Percentiles rank a stretch among this genome's conserved stretches.
Evolutionary conservation across 2,113 vertebrate genomes (phyloP).

Genomic region (Bujurquina vittata): DNA sequence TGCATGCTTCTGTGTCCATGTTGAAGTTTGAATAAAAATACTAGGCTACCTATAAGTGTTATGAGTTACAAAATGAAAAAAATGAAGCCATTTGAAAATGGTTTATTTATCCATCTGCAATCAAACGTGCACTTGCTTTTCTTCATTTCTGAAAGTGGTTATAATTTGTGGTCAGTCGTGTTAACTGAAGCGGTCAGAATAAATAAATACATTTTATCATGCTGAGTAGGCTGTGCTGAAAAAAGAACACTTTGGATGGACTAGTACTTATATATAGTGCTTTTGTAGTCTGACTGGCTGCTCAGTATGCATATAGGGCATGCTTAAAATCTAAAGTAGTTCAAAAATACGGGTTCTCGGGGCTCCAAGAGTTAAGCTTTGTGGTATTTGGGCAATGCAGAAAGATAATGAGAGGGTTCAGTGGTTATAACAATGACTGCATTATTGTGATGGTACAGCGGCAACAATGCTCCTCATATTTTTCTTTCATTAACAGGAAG

Average conservation of each 20-base stretch:
- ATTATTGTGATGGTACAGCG: not conserved
- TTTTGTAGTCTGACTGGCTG: not conserved
- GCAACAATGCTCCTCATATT: constrained; percentile 24
- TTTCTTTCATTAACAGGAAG: constrained; percentile 66
- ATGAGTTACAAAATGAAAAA: not conserved
- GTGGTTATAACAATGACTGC: not conserved
- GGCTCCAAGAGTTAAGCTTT: not conserved
- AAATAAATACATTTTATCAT: not conserved
- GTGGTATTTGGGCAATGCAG: constrained; percentile 21
- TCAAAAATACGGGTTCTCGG: not conserved
- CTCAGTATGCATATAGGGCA: not conserved
- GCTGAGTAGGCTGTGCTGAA: not conserved
- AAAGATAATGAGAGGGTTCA: not conserved
- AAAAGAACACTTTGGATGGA: not conserved
- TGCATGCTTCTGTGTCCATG: not conserved
- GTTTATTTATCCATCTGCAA: not conserved
- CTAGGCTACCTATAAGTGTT: not conserved
- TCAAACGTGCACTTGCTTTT: not conserved
- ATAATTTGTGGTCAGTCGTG: not conserved
- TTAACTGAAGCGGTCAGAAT: not conserved
- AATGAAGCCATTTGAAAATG: not conserved
- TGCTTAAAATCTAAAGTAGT: not conserved
- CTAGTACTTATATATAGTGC: not conserved
- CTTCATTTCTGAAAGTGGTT: not conserved
- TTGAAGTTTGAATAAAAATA: not conserved